A percentile compares a stretch with the other conserved stretches of the same genome.
Conservation (phyloP, 2,888 invertebrate genomes). For the Hyalella azteca region DNA sequence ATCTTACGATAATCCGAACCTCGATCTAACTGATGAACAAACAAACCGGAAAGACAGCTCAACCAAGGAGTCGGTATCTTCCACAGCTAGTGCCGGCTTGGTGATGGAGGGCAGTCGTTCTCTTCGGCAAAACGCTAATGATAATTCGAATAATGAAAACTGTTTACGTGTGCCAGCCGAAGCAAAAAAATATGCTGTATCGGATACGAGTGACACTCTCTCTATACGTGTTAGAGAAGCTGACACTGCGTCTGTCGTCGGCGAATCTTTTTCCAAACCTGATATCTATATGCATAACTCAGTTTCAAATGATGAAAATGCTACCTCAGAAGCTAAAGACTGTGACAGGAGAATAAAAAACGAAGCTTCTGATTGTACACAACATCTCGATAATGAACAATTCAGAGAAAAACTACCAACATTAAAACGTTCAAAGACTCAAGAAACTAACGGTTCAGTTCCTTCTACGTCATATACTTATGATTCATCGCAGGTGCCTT, state of each 20-base stretch:
- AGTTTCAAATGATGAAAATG: neutral
- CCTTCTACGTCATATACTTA: constrained; percentile 23
- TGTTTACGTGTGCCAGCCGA: neutral
- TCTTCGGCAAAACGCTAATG: neutral
- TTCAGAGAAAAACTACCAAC: neutral
- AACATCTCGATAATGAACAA: neutral
- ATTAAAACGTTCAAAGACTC: neutral
- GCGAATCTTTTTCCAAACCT: neutral
- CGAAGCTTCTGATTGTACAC: neutral
- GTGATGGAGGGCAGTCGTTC: neutral
- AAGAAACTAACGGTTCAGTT: constrained; percentile 16
- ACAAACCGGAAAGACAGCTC: neutral
- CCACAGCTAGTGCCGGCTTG: neutral
- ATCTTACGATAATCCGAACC: constrained; percentile 13
- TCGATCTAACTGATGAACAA: neutral
- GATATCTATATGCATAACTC: neutral
- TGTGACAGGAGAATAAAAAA: neutral
- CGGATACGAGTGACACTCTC: neutral
- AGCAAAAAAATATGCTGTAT: neutral
- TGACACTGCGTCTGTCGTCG: neutral
- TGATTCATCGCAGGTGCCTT: neutral
- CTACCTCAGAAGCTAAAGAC: neutral
- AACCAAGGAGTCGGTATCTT: neutral
- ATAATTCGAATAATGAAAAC: neutral
- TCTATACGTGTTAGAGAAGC: constrained; percentile 14